Conservation (phyloP, 2,113 vertebrate genomes). For the Anseranas semipalmata region DNA sequence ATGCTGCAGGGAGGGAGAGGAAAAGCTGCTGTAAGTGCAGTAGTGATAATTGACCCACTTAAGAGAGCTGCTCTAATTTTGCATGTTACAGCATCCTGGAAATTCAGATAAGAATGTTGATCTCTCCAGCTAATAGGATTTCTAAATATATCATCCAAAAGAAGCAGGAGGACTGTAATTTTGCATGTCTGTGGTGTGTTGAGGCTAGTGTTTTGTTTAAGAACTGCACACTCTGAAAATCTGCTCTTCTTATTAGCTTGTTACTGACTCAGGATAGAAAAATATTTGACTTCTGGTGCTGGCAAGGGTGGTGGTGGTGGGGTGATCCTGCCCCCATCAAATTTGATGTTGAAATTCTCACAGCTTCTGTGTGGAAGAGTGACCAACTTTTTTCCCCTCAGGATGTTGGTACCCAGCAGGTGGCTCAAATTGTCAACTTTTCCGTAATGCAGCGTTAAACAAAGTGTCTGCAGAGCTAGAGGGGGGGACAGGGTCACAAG, state of each 20-base stretch:
- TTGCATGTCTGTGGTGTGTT: not conserved
- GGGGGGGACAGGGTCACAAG: conserved; percentile 14
- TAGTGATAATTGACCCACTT: conserved; percentile 70
- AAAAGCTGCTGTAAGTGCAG: conserved; percentile 61
- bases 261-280: not conserved
- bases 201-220: conserved; percentile 52
- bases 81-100: conserved; percentile 69
- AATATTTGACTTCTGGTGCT: not conserved
- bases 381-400: conserved; percentile 22
- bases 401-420: conserved; percentile 46
- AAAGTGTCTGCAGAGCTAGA: not conserved
- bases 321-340: not conserved
- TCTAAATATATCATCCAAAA: conserved; percentile 67
- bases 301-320: no score
- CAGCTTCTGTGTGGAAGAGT: not conserved
- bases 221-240: conserved; percentile 35
- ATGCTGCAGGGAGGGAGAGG: conserved; percentile 39
- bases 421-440: conserved; percentile 48
- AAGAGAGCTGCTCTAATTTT: conserved; percentile 71
- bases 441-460: conserved; percentile 32
- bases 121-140: conserved; percentile 72
- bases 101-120: conserved; percentile 71
- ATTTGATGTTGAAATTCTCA: not conserved
- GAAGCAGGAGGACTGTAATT: conserved; percentile 43
- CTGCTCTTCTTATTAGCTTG: conserved; percentile 17